Evolutionary conservation across 2,888 invertebrate genomes (phyloP).

Genomic region (Seira ritae): DNA sequence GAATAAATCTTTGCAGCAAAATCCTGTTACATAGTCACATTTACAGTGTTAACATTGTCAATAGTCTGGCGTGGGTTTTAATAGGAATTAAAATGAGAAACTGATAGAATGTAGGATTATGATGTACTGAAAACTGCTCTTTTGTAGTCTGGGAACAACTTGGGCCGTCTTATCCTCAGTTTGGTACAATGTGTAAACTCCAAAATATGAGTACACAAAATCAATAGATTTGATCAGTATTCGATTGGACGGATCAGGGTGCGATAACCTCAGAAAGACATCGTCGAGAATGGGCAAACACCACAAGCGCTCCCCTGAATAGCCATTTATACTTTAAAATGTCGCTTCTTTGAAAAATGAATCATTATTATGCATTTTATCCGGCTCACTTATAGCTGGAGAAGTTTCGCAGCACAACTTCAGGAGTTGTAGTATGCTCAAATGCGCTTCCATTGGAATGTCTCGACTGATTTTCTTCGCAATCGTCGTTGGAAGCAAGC

Average conservation of each 20-base stretch:
- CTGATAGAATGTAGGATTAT: neutral
- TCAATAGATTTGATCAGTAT: constrained; percentile 61
- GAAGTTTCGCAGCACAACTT: constrained; percentile 61
- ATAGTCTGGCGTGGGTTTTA: too few species aligned
- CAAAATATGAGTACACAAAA: constrained; percentile 60
- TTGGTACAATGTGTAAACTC: constrained; percentile 10
- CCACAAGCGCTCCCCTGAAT: constrained; percentile 33
- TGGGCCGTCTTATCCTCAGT: neutral
- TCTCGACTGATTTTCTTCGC: constrained; percentile 39
- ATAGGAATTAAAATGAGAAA: too few species aligned
- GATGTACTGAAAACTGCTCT: constrained; percentile 63
- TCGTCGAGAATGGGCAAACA: constrained; percentile 56
- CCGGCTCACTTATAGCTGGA: constrained; percentile 49
- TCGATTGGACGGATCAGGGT: constrained; percentile 46
- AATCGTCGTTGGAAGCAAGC: constrained; percentile 39
- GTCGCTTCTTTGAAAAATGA: neutral
- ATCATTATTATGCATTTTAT: neutral
- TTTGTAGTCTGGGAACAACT: constrained; percentile 24
- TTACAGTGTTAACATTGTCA: too few species aligned
- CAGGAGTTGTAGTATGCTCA: constrained; percentile 49
- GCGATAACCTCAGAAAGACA: constrained; percentile 51
- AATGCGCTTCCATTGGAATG: constrained; percentile 36
- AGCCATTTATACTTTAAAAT: neutral
- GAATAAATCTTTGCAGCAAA: constrained; percentile 49
- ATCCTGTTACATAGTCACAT: constrained; percentile 33